Evolutionary conservation across 1,140 invertebrate genomes (phyloP).

Genomic region (Thrips palmi): DNA sequence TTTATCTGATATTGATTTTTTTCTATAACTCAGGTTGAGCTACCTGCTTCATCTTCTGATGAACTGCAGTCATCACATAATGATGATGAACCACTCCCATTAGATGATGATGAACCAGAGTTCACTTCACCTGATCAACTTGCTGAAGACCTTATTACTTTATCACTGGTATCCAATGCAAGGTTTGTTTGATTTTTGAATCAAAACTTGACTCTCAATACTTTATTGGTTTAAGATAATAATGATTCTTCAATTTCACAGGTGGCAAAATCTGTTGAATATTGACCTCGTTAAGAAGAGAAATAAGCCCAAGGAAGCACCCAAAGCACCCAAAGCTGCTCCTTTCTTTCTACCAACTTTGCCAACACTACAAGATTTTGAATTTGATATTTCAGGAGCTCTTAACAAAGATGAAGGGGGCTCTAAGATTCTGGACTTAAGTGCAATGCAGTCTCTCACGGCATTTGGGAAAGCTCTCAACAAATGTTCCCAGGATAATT

Average conservation of each 20-base stretch:
- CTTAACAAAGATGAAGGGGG: slow-evolving; percentile 19
- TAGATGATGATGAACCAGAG: slow-evolving; percentile 32
- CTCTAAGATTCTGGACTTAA: slow-evolving; percentile 17
- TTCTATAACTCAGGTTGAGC: too few species aligned
- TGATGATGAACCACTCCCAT: too few species aligned
- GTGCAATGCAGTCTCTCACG: slow-evolving; percentile 37
- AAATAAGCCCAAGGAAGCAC: slow-evolving; percentile 77
- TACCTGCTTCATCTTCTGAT: too few species aligned
- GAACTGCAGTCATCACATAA: too few species aligned
- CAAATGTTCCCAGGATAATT: slow-evolving; percentile 26
- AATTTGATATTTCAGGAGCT: slow-evolving; percentile 50
- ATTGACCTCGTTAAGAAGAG: slow-evolving; percentile 75
- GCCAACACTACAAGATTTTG: slow-evolving; percentile 56
- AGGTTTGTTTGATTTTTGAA: too few species aligned
- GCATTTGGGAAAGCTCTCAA: slow-evolving; percentile 37
- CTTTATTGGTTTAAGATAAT: too few species aligned
- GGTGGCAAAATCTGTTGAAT: slow-evolving; percentile 86
- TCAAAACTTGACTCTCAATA: too few species aligned
- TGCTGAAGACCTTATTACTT: slow-evolving; percentile 58
- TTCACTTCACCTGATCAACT: slow-evolving; percentile 71
- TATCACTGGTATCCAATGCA: slow-evolving; percentile 68
- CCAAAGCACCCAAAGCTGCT: slow-evolving; percentile 63
- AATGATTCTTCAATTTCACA: too few species aligned
- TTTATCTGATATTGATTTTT: too few species aligned
- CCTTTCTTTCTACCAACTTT: slow-evolving; percentile 92